phyloP scores from a whole-genome alignment of 1,140 invertebrate species.

The Paralvinella palmiformis region DNA sequence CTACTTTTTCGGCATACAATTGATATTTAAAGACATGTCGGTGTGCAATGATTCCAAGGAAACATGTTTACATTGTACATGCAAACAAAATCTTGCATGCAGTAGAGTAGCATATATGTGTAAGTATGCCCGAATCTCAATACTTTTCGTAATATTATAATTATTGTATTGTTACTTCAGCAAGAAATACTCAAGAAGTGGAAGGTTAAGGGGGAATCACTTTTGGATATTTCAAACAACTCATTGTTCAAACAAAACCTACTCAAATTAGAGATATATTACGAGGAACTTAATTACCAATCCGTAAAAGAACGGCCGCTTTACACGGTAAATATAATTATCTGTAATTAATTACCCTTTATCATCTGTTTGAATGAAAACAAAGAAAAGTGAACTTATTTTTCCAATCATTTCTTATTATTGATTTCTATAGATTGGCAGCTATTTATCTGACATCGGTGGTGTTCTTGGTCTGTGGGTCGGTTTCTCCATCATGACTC shows the following conservation, averaged over 20 bases:
- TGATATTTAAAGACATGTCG: no score
- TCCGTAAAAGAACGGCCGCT: constrained; percentile 5
- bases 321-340: constrained; percentile 11
- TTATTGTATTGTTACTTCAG: no score
- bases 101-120: no score
- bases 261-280: constrained; percentile 20
- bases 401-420: background rate
- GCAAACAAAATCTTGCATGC: no score
- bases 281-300: constrained; percentile 20
- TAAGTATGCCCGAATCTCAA: no score
- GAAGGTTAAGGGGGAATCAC: no score
- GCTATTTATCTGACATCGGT: constrained; percentile 10
- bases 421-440: background rate
- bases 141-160: no score
- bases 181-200: no score
- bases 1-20: no score
- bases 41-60: no score
- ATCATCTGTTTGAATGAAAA: background rate
- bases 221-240: no score
- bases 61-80: no score
- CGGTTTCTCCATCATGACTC: constrained; percentile 9
- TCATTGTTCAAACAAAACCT: constrained; percentile 18
- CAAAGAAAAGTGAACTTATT: background rate
- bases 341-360: background rate
- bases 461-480: constrained; percentile 11